Evolutionary conservation across 2,888 invertebrate species (phyloP).

Genomic region (Parascotia fuliginaria): DNA sequence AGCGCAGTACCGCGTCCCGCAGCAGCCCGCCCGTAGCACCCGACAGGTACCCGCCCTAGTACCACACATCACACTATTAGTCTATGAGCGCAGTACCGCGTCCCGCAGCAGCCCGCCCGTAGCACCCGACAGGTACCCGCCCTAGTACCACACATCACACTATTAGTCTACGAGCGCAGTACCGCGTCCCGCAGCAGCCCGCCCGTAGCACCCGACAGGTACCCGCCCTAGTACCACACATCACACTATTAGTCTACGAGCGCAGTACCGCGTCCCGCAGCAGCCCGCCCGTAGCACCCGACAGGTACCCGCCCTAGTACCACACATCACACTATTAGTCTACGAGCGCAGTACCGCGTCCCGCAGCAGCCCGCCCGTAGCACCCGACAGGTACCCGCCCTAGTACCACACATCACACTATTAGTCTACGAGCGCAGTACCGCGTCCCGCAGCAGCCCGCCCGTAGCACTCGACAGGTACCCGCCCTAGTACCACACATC

Average conservation of each 20-base stretch:
- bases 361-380: conserved; percentile 86
- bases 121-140: conserved; percentile 88
- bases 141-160: conserved; percentile 56
- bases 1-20: conserved; percentile 88
- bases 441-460: conserved; percentile 87
- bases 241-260: too few relatives aligned
- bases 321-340: too few relatives aligned
- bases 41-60: conserved; percentile 87
- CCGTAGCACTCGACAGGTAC: conserved; percentile 87
- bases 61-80: too few relatives aligned
- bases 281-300: conserved; percentile 85
- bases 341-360: conserved; percentile 87
- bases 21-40: conserved; percentile 86
- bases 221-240: conserved; percentile 70
- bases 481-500: conserved; percentile 69
- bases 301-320: conserved; percentile 85
- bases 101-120: conserved; percentile 87
- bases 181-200: conserved; percentile 88
- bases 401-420: conserved; percentile 49
- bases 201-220: conserved; percentile 87
- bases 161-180: conserved; percentile 62
- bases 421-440: conserved; percentile 79
- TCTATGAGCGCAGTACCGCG: conserved; percentile 85
- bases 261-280: conserved; percentile 89
- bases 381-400: conserved; percentile 87